Conservation (phyloP, 2,797 vertebrate species). For the Acrocephalus scirpaceus region DNA sequence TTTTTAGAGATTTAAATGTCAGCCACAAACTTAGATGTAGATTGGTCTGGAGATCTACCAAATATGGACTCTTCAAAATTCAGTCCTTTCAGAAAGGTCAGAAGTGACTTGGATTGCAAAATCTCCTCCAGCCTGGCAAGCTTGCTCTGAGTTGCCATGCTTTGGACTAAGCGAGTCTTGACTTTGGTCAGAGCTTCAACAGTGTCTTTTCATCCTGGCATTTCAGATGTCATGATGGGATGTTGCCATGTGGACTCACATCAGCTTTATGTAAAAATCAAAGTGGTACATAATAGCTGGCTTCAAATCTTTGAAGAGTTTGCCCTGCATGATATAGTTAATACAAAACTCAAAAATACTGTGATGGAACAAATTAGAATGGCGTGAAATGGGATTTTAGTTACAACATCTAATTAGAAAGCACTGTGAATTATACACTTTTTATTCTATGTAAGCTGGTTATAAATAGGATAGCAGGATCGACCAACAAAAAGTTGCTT, state of each 20-base stretch:
- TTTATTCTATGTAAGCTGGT: not conserved
- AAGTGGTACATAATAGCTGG: not conserved
- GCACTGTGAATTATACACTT: not conserved
- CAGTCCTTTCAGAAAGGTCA: conserved; percentile 10
- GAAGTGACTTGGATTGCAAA: not conserved
- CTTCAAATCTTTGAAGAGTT: not conserved
- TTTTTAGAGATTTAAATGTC: conserved; percentile 38
- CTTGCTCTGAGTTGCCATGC: not conserved
- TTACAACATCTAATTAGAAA: conserved; percentile 29
- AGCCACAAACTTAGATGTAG: not conserved
- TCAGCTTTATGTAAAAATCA: not conserved
- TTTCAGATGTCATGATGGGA: not conserved
- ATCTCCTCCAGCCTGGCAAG: not conserved
- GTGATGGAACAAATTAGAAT: conserved; percentile 18
- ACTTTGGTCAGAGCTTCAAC: not conserved
- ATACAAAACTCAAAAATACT: not conserved
- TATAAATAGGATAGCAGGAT: not conserved
- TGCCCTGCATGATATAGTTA: not conserved
- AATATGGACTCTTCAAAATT: conserved; percentile 34
- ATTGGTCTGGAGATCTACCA: conserved; percentile 41
- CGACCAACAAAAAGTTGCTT: not conserved
- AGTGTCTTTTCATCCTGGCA: not conserved
- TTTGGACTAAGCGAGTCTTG: not conserved
- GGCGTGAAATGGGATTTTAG: not conserved
- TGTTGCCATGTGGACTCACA: not conserved